Conservation (phyloP, 1,140 invertebrate genomes). For the Drepana arcuata region DNA sequence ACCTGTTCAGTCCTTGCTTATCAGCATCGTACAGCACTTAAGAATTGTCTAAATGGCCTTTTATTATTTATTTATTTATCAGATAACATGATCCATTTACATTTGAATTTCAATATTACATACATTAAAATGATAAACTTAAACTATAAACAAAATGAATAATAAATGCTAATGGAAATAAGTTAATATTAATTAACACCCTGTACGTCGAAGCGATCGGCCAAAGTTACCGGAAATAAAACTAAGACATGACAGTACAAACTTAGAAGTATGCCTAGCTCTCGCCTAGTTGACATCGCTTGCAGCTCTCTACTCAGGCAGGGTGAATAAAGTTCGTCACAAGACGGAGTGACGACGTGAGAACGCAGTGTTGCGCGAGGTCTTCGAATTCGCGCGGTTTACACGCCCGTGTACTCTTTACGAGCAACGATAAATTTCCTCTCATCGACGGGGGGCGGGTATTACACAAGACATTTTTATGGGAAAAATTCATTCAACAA, state of each 20-base stretch:
- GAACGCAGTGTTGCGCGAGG: conserved; percentile 13
- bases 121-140: too few species aligned
- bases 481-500: conserved; percentile 31
- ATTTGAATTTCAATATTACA: too few species aligned
- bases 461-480: conserved; percentile 32
- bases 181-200: neutral
- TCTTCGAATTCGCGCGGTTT: conserved; percentile 28
- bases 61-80: too few species aligned
- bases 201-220: neutral
- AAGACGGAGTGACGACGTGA: conserved; percentile 25
- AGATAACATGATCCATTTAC: too few species aligned
- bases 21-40: too few species aligned
- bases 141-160: too few species aligned
- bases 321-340: conserved; percentile 26
- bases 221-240: neutral
- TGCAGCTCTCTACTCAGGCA: conserved; percentile 11
- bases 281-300: neutral
- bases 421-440: conserved; percentile 37
- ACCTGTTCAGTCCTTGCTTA: too few species aligned
- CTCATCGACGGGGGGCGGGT: conserved; percentile 32
- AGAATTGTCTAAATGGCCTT: too few species aligned
- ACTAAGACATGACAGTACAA: neutral
- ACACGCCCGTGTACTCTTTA: conserved; percentile 35
- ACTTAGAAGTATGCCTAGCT: neutral
- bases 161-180: too few species aligned